Conservation (phyloP, 2,113 vertebrate species). For the Gadus chalcogrammus region DNA sequence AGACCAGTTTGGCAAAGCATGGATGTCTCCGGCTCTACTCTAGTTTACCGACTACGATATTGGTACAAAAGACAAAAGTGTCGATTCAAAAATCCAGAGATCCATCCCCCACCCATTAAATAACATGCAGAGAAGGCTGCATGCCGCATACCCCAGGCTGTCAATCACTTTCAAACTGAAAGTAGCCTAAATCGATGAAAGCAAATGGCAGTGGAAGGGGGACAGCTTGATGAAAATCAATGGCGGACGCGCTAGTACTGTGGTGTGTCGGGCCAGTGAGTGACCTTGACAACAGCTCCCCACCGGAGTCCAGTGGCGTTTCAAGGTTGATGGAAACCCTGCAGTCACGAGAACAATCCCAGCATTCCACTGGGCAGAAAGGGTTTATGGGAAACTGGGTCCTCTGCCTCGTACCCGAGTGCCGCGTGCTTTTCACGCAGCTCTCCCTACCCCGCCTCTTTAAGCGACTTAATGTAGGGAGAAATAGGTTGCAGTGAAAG, state of each 20-base stretch:
- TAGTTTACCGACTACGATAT: constrained; percentile 20
- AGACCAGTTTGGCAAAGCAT: constrained; percentile 16
- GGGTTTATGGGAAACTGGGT: constrained; percentile 47
- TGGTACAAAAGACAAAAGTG: no score
- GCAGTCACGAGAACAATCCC: constrained; percentile 54
- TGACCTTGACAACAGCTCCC: constrained; percentile 62
- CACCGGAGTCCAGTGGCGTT: constrained; percentile 53
- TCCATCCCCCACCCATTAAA: constrained; percentile 22
- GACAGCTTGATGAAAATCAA: constrained; percentile 57
- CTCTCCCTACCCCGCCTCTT: not conserved
- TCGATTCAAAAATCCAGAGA: no score
- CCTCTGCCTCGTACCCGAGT: constrained; percentile 4
- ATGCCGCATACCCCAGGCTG: constrained; percentile 31
- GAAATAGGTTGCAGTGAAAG: not conserved
- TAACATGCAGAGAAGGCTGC: constrained; percentile 35
- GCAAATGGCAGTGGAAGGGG: constrained; percentile 38
- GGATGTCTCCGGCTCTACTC: constrained; percentile 21
- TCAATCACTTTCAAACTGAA: constrained; percentile 44
- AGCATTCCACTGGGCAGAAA: constrained; percentile 44
- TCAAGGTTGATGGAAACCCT: constrained; percentile 61
- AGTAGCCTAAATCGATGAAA: constrained; percentile 60
- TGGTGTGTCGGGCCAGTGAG: constrained; percentile 52
- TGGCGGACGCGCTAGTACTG: constrained; percentile 51
- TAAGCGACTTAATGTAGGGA: constrained; percentile 15
- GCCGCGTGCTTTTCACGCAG: constrained; percentile 9